Evolutionary conservation across 2,113 vertebrate species (phyloP).

Genomic region (Pelobates fuscus): DNA sequence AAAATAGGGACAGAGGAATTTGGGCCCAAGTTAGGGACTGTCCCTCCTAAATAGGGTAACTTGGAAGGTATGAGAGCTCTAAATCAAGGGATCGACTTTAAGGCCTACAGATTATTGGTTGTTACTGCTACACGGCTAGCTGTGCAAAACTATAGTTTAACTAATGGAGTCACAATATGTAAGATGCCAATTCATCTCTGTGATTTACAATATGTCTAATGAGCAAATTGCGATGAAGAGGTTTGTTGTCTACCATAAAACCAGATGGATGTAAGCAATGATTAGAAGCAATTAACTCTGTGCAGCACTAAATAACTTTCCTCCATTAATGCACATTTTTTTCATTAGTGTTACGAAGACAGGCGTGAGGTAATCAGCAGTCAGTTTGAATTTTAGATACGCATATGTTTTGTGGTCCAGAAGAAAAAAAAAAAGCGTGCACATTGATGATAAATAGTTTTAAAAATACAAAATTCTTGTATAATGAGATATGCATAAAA

Average conservation of each 20-base stretch:
- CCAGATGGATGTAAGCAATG: conserved; percentile 87
- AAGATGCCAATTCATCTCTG: conserved; percentile 66
- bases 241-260: conserved; percentile 89
- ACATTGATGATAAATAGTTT: not conserved
- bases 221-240: conserved; percentile 82
- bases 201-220: conserved; percentile 83
- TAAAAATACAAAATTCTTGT: not conserved
- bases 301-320: conserved; percentile 89
- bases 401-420: conserved; percentile 55
- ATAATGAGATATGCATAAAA: conserved; percentile 2
- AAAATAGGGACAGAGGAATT: too few species aligned
- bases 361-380: conserved; percentile 61
- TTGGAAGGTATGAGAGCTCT: too few species aligned
- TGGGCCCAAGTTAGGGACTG: too few species aligned
- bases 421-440: conserved; percentile 18
- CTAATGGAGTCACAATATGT: conserved; percentile 71
- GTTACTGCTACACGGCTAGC: conserved; percentile 7
- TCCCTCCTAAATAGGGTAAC: too few species aligned
- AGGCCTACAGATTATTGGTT: conserved; percentile 17
- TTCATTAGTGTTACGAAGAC: conserved; percentile 77
- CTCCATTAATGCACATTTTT: conserved; percentile 81
- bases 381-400: conserved; percentile 78
- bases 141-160: conserved; percentile 55
- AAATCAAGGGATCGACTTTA: not conserved
- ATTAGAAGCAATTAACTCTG: conserved; percentile 94